Evolutionary conservation across 1,140 invertebrate genomes (phyloP).

Genomic region (Panagrolaimus sp.): DNA sequence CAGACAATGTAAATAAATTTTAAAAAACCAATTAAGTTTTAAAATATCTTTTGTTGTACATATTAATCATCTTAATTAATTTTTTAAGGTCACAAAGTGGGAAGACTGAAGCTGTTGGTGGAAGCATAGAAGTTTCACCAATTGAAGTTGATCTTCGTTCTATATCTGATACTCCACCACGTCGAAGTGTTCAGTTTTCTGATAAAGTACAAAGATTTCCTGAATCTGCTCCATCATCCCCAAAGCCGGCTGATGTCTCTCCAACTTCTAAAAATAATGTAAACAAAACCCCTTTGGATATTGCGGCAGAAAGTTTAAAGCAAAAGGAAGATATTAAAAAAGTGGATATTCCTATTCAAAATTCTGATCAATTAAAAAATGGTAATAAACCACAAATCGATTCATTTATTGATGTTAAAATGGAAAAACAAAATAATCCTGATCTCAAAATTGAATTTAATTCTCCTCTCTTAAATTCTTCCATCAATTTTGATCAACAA

Average conservation of each 20-base stretch:
- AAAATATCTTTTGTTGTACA: too few species aligned
- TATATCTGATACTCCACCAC: background rate
- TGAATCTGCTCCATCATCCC: background rate
- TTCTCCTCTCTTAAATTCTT: too few species aligned
- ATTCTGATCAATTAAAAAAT: background rate
- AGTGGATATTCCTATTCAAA: background rate
- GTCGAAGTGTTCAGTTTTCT: background rate
- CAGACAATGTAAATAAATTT: too few species aligned
- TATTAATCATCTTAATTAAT: too few species aligned
- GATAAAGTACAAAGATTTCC: slow-evolving; percentile 11
- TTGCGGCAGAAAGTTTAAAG: background rate
- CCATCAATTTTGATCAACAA: too few species aligned
- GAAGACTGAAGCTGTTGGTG: too few species aligned
- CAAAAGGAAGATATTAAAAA: background rate
- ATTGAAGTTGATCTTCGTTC: background rate
- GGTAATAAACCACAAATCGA: slow-evolving; percentile 1
- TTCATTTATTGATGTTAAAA: background rate
- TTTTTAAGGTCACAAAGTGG: background rate
- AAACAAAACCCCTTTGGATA: background rate
- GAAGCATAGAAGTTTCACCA: background rate
- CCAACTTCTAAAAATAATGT: background rate
- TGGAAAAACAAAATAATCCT: background rate
- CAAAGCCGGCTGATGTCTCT: background rate
- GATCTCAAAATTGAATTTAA: too few species aligned
- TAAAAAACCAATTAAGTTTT: too few species aligned